Percentiles rank a stretch among this genome's conserved stretches.
These are phyloP conservation scores for Stichopus horrens DNA, from an alignment of 53 echinoderm and acorn worm species.

Conservation along the genomic window DNA sequence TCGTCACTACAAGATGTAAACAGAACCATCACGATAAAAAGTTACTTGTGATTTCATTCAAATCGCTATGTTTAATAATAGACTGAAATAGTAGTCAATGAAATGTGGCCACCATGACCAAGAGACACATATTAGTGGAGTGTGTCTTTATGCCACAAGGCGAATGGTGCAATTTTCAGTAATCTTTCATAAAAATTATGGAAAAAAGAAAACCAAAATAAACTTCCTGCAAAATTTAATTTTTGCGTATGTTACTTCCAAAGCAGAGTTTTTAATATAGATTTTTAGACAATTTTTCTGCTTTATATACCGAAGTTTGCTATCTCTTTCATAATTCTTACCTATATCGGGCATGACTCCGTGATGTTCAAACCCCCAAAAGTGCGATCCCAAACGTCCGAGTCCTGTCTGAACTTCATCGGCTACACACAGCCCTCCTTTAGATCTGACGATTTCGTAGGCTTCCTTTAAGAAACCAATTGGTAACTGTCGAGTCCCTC, in stretches of 20 bases:
- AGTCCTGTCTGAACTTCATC: conserved; percentile 97
- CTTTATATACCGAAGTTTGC: background rate
- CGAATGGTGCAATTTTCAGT: no score
- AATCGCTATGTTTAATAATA: no score
- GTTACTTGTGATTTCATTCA: no score
- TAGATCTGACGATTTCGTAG: conserved; percentile 63
- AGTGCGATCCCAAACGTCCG: conserved; percentile 78
- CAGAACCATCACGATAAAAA: no score
- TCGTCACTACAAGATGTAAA: conserved; percentile 60
- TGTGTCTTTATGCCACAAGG: no score
- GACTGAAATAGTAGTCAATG: background rate
- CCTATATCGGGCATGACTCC: conserved; percentile 86
- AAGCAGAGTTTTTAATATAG: background rate
- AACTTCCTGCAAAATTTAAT: no score
- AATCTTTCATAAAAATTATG: no score
- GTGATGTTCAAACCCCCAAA: conserved; percentile 92
- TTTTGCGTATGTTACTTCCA: no score
- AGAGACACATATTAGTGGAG: no score
- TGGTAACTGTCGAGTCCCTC: conserved; percentile 81
- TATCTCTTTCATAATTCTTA: conserved; percentile 19
- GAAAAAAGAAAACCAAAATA: no score
- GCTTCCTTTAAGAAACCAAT: conserved; percentile 73
- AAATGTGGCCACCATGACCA: background rate
- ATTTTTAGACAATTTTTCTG: background rate
- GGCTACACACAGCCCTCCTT: conserved; percentile 82